These are phyloP conservation scores for Otolemur garnettii DNA, from an alignment of 2,113 vertebrate species.

Conservation along the genomic window DNA sequence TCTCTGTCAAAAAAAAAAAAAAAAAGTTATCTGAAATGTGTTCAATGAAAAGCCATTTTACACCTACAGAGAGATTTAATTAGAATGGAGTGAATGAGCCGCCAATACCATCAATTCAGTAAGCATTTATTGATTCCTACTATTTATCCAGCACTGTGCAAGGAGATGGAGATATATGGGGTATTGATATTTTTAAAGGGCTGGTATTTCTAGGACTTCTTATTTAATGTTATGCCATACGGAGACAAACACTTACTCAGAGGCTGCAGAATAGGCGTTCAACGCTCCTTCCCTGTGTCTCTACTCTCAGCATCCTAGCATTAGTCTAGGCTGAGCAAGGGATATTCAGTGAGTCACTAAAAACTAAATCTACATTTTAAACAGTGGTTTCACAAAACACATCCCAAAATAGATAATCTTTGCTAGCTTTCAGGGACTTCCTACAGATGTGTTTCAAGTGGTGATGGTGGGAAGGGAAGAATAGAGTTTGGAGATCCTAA, in stretches of 20 bases:
- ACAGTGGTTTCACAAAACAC: background rate
- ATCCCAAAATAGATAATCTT: background rate
- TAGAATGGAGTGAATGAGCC: constrained; percentile 67
- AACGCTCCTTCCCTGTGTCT: background rate
- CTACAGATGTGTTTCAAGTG: background rate
- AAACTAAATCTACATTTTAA: background rate
- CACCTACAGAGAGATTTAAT: constrained; percentile 67
- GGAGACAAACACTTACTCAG: background rate
- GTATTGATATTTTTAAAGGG: background rate
- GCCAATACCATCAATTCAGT: constrained; percentile 61
- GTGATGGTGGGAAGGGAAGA: background rate
- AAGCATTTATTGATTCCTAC: constrained; percentile 57
- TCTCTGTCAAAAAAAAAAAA: constrained; percentile 54
- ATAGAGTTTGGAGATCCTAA: background rate
- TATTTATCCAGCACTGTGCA: background rate
- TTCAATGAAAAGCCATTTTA: constrained; percentile 71
- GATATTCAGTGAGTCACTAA: background rate
- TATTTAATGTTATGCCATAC: background rate
- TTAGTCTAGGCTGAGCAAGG: background rate
- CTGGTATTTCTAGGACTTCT: background rate
- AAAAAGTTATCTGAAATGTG: constrained; percentile 24
- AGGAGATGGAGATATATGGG: background rate
- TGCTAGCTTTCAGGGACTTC: background rate
- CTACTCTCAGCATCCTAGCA: background rate
- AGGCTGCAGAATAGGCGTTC: background rate